A percentile compares a stretch with the other conserved stretches of the same genome.
phyloP scores from a whole-genome alignment of 2,113 vertebrate species.

The Rhinopomastus cyanomelas region DNA sequence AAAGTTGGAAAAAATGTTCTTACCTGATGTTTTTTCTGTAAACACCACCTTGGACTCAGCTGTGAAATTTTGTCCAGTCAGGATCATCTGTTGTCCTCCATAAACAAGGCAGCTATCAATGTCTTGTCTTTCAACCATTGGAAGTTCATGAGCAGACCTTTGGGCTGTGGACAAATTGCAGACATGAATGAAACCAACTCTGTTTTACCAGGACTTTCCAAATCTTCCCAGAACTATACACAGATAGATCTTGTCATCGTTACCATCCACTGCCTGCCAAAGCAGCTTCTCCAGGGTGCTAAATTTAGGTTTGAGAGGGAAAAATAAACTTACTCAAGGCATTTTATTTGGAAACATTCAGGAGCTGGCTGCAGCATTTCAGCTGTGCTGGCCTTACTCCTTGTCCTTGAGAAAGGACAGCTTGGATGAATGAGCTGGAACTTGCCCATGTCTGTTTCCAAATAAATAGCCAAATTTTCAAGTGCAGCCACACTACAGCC shows the following conservation, averaged over 20 bases:
- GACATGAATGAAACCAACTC: constrained; percentile 61
- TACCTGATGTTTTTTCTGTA: constrained; percentile 92
- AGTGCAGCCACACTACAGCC: constrained; percentile 62
- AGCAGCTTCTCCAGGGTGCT: constrained; percentile 58
- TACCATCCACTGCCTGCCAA: constrained; percentile 55
- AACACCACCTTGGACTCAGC: constrained; percentile 96
- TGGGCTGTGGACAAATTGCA: constrained; percentile 82
- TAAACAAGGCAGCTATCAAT: constrained; percentile 92
- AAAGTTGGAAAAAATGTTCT: constrained; percentile 13
- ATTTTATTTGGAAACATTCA: constrained; percentile 71
- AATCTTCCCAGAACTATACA: constrained; percentile 67
- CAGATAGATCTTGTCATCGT: constrained; percentile 66
- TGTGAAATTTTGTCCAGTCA: constrained; percentile 96
- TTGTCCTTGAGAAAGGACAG: constrained; percentile 71
- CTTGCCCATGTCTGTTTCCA: constrained; percentile 69
- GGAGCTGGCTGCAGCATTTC: constrained; percentile 46
- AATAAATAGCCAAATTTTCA: constrained; percentile 62
- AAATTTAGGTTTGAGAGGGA: constrained; percentile 70
- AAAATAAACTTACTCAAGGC: constrained; percentile 72
- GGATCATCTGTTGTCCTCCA: constrained; percentile 97
- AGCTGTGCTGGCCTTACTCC: constrained; percentile 67
- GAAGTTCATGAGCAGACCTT: constrained; percentile 96
- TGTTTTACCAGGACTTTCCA: constrained; percentile 65
- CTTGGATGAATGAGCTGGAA: constrained; percentile 69
- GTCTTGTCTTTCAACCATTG: constrained; percentile 96